Percentiles rank a stretch among this genome's conserved stretches.
These are phyloP conservation scores for Whitmania pigra DNA, from an alignment of 1,140 invertebrate genomes.

Conservation along the genomic window DNA sequence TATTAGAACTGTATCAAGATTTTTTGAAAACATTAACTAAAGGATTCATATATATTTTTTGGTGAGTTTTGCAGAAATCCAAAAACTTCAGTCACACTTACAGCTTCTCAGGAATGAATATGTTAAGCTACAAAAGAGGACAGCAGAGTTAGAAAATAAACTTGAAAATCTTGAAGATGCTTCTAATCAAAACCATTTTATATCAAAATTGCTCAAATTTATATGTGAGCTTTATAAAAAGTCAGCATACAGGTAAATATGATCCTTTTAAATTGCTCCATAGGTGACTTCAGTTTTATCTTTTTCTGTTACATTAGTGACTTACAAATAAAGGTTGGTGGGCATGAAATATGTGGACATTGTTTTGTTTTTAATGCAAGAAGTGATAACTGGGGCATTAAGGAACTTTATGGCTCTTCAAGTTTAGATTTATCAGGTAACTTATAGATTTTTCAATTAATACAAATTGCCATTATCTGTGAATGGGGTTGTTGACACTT, in stretches of 20 bases:
- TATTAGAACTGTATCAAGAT: no score
- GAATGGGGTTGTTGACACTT: constrained; percentile 35
- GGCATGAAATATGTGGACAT: constrained; percentile 61
- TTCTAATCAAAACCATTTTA: constrained; percentile 58
- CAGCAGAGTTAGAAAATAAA: constrained; percentile 67
- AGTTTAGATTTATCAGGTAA: constrained; percentile 54
- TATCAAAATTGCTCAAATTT: constrained; percentile 61
- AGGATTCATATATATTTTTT: no score
- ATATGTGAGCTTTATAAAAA: constrained; percentile 66
- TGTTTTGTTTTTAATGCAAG: constrained; percentile 78
- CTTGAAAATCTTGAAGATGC: constrained; percentile 60
- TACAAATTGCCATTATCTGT: constrained; percentile 18
- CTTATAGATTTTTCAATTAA: constrained; percentile 19
- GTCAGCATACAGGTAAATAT: constrained; percentile 55
- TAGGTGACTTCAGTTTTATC: background rate
- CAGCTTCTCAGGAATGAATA: constrained; percentile 74
- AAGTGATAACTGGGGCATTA: constrained; percentile 66
- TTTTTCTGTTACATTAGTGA: constrained; percentile 40
- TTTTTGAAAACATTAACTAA: no score
- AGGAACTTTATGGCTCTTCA: constrained; percentile 51
- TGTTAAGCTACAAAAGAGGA: constrained; percentile 69
- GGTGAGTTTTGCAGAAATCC: constrained; percentile 43
- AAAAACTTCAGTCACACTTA: constrained; percentile 74
- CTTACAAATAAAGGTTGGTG: constrained; percentile 51
- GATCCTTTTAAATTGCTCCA: background rate